phyloP scores from a whole-genome alignment of 30 jellyfish, hydroid and myxozoan species.

The Turritopsis rubra region DNA sequence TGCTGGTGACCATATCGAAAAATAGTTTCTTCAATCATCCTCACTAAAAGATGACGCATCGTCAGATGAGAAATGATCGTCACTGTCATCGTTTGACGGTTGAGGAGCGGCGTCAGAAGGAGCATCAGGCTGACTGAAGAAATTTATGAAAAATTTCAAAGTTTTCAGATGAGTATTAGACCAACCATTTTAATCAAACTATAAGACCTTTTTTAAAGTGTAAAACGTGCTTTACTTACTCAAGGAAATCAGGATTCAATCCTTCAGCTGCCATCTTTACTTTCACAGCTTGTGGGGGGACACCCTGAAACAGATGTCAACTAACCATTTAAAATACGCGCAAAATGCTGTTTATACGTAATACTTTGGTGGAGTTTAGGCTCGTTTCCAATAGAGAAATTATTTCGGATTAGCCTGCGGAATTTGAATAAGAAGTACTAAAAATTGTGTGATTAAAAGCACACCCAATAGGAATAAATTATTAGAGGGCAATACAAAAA shows the following conservation, averaged over 20 bases:
- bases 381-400: too few species aligned
- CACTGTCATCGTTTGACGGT: conserved; percentile 30
- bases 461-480: too few species aligned
- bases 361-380: too few species aligned
- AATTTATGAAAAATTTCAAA: conserved; percentile 5
- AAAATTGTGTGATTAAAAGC: too few species aligned
- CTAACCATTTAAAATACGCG: not conserved
- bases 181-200: not conserved
- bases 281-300: conserved; percentile 68
- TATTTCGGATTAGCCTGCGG: too few species aligned
- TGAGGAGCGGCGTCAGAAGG: conserved; percentile 54
- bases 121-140: conserved; percentile 78
- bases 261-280: conserved; percentile 73
- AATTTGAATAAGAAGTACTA: too few species aligned
- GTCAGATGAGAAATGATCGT: conserved; percentile 41
- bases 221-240: conserved; percentile 39
- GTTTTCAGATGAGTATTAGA: not conserved
- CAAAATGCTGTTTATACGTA: not conserved
- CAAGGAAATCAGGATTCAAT: conserved; percentile 62
- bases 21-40: too few species aligned
- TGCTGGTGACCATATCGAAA: too few species aligned
- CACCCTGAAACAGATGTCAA: conserved; percentile 56
- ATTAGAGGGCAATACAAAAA: too few species aligned
- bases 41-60: conserved; percentile 86
- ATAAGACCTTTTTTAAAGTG: not conserved